Percentiles rank a stretch among this genome's conserved stretches.
Evolutionary conservation across 2,797 vertebrate species (phyloP).

Genomic region (Acropternis orthonyx): DNA sequence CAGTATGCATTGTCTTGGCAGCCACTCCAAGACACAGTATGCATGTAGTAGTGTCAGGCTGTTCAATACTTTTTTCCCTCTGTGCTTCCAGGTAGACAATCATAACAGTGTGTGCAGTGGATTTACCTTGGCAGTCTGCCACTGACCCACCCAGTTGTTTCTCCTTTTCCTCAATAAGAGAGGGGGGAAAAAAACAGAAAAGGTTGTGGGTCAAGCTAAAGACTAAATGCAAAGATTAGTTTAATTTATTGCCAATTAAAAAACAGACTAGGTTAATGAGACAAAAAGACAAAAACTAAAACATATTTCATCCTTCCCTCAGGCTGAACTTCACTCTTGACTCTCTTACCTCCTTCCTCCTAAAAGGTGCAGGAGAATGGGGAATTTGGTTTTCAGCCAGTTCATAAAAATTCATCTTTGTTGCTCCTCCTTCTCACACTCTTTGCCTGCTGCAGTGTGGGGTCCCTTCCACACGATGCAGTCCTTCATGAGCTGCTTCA

Average conservation of each 20-base stretch:
- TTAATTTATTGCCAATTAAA: neutral
- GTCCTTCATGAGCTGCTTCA: neutral
- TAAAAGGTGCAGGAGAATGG: neutral
- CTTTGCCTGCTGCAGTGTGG: neutral
- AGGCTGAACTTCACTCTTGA: neutral
- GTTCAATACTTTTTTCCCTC: neutral
- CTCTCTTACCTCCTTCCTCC: neutral
- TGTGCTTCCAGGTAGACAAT: neutral
- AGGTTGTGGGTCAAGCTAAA: neutral
- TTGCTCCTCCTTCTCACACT: accelerated
- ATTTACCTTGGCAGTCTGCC: neutral
- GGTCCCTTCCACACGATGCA: neutral
- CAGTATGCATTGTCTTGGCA: neutral
- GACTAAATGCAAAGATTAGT: neutral
- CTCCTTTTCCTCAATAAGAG: neutral
- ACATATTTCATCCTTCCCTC: neutral
- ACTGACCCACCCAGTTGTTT: neutral
- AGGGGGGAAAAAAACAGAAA: neutral
- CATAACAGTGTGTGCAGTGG: neutral
- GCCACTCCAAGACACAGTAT: neutral
- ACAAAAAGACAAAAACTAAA: neutral
- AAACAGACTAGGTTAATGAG: neutral
- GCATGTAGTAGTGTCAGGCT: neutral
- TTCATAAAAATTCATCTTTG: neutral
- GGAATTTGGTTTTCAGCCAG: neutral